Percentiles rank a stretch among this genome's conserved stretches.
Evolutionary conservation across 2,113 vertebrate species (phyloP).

Genomic region (Scytalopus superciliaris): DNA sequence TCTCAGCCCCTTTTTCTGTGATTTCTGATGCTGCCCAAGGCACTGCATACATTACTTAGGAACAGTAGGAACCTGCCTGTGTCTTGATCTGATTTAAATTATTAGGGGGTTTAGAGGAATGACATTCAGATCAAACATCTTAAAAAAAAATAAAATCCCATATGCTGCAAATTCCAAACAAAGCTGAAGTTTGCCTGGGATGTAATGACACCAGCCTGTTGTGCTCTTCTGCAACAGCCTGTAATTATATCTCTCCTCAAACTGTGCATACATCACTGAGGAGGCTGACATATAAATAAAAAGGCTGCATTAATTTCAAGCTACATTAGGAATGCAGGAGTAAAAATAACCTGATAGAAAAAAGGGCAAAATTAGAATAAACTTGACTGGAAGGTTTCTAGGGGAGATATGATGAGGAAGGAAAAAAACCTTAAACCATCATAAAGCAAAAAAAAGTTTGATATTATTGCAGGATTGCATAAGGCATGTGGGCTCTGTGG

Average conservation of each 20-base stretch:
- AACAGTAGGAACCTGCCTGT: background rate
- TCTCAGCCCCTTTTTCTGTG: background rate
- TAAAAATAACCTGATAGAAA: constrained; percentile 34
- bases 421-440: background rate
- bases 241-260: constrained; percentile 46
- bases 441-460: background rate
- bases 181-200: constrained; percentile 24
- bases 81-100: constrained; percentile 26
- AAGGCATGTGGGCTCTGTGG: background rate
- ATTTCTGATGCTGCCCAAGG: background rate
- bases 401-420: background rate
- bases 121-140: background rate
- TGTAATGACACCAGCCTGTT: constrained; percentile 39
- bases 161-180: background rate
- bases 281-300: constrained; percentile 36
- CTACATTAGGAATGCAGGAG: constrained; percentile 41
- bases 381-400: background rate
- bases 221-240: constrained; percentile 15
- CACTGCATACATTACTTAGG: background rate
- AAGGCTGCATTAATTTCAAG: constrained; percentile 53
- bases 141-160: background rate
- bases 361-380: constrained; percentile 19
- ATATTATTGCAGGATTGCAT: background rate
- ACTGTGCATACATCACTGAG: constrained; percentile 30
- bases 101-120: background rate